These are phyloP conservation scores for Crocuta crocuta DNA, from an alignment of 2,113 vertebrate species.

Conservation along the genomic window DNA sequence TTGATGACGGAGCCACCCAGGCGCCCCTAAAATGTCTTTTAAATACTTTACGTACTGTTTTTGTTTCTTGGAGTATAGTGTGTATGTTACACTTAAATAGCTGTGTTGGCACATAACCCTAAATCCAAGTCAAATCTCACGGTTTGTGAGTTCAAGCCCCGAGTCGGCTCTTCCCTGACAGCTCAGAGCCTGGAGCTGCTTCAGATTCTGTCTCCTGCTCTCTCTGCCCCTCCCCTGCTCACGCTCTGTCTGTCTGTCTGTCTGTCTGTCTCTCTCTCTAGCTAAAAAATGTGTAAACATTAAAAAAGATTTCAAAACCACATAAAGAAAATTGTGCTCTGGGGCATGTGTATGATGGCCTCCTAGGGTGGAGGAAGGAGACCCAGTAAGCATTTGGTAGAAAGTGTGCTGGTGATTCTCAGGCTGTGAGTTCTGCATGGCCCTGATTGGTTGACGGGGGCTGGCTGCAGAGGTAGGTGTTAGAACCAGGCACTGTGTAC, in stretches of 20 bases:
- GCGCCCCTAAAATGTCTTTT: background rate
- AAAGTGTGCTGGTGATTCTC: background rate
- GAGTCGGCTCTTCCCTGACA: too few species aligned
- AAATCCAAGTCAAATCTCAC: too few species aligned
- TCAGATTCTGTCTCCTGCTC: too few species aligned
- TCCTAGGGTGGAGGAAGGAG: background rate
- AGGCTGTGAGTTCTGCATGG: background rate
- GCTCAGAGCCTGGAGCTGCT: too few species aligned
- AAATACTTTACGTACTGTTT: background rate
- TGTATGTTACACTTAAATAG: background rate
- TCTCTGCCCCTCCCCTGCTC: rapidly evolving
- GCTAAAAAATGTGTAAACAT: too few species aligned
- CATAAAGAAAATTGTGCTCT: background rate
- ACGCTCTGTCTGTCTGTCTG: too few species aligned
- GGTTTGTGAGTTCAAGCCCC: too few species aligned
- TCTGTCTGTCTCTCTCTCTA: too few species aligned
- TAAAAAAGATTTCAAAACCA: too few species aligned
- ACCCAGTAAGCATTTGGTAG: background rate
- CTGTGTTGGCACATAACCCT: background rate
- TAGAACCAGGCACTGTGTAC: background rate
- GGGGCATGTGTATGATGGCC: too few species aligned
- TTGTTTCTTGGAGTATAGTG: background rate
- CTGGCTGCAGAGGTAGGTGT: background rate
- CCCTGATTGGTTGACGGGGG: background rate
- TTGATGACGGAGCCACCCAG: too few species aligned